A percentile compares a stretch with the other conserved stretches of the same genome.
Conservation (phyloP, 2,797 vertebrate genomes). For the Tokudaia tokunoshimensis region DNA sequence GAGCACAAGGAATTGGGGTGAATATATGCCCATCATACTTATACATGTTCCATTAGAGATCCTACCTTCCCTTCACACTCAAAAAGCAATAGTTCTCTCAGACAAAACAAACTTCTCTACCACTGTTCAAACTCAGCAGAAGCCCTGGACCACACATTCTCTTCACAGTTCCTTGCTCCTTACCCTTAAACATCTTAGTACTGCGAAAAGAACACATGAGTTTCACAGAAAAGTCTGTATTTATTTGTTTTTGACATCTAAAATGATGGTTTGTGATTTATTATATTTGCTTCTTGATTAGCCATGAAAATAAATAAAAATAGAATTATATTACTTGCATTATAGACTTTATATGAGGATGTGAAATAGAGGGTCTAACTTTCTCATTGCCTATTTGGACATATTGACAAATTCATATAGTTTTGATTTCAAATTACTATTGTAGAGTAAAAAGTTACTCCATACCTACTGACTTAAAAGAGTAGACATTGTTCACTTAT, state of each 20-base stretch:
- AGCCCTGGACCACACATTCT: neutral
- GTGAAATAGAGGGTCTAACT: neutral
- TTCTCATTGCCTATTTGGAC: neutral
- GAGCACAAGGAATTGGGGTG: neutral
- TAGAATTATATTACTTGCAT: neutral
- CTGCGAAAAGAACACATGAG: neutral
- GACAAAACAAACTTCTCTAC: neutral
- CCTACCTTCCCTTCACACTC: neutral
- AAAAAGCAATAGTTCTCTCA: neutral
- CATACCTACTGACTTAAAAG: neutral
- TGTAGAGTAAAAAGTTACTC: neutral
- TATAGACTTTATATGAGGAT: neutral
- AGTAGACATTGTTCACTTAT: too few species aligned
- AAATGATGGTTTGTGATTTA: neutral
- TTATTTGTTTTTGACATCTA: neutral
- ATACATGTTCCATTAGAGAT: neutral
- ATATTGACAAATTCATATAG: neutral
- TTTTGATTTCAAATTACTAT: neutral
- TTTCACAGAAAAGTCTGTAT: neutral
- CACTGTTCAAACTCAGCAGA: neutral
- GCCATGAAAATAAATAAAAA: neutral
- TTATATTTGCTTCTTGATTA: neutral
- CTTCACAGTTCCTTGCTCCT: neutral
- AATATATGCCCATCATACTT: fast-evolving
- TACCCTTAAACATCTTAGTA: neutral